These are phyloP conservation scores for Anorthoa munda DNA, from an alignment of 2,888 invertebrate species.

Conservation along the genomic window DNA sequence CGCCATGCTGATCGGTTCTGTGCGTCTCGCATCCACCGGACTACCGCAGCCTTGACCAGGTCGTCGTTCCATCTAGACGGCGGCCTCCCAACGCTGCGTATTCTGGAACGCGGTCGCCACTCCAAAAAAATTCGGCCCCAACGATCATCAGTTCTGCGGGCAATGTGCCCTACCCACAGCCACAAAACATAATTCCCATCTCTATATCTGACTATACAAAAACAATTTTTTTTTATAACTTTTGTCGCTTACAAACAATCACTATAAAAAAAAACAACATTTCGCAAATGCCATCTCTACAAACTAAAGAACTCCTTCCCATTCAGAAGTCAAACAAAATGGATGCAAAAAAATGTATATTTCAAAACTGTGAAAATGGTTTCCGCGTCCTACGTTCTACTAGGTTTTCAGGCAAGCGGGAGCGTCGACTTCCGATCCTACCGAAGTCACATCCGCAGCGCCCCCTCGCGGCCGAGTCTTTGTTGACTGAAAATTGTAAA, in stretches of 20 bases:
- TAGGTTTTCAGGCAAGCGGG: constrained; percentile 60
- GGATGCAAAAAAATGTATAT: constrained; percentile 39
- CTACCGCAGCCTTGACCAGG: too few species aligned
- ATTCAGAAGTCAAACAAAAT: constrained; percentile 22
- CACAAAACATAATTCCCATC: too few species aligned
- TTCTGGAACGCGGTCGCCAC: too few species aligned
- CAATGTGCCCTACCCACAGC: too few species aligned
- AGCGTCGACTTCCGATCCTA: constrained; percentile 69
- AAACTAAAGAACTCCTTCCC: not conserved
- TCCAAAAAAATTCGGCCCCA: too few species aligned
- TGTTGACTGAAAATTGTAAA: constrained; percentile 70
- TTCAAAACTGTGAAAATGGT: constrained; percentile 57
- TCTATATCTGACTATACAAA: not conserved
- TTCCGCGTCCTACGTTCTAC: constrained; percentile 51
- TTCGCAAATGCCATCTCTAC: not conserved
- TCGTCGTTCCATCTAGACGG: too few species aligned
- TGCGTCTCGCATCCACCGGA: too few species aligned
- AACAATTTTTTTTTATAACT: not conserved
- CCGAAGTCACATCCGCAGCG: constrained; percentile 68
- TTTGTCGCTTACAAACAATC: not conserved
- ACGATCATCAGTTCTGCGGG: too few species aligned
- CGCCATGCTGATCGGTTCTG: too few species aligned
- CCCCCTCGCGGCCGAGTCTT: constrained; percentile 59
- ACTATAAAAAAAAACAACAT: not conserved
- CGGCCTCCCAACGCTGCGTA: too few species aligned